phyloP scores from a whole-genome alignment of 2,888 invertebrate genomes.

The Plagodis dolabraria region DNA sequence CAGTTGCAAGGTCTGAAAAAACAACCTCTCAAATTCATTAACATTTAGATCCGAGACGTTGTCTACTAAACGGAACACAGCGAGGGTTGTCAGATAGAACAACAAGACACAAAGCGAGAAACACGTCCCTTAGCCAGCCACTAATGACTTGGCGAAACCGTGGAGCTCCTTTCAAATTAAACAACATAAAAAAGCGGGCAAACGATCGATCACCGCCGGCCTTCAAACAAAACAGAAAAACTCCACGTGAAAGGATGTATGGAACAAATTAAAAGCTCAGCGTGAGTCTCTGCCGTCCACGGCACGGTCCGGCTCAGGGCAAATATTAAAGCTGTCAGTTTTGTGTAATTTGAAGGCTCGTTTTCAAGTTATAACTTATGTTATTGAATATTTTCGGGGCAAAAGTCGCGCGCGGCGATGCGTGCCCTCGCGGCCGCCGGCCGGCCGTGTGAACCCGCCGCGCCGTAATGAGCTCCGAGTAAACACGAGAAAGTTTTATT shows the following conservation, averaged over 20 bases:
- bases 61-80: constrained; percentile 44
- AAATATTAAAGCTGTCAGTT: constrained; percentile 83
- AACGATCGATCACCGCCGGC: constrained; percentile 78
- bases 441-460: constrained; percentile 60
- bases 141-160: constrained; percentile 82
- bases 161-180: constrained; percentile 77
- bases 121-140: constrained; percentile 45
- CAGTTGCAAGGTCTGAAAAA: constrained; percentile 5
- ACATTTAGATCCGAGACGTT: constrained; percentile 37
- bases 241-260: constrained; percentile 77
- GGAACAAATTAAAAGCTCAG: constrained; percentile 84
- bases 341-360: constrained; percentile 80
- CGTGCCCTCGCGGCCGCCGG: constrained; percentile 48
- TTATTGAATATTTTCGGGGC: constrained; percentile 78
- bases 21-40: constrained; percentile 11
- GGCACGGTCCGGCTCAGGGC: constrained; percentile 61
- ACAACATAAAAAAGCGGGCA: constrained; percentile 79
- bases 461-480: constrained; percentile 58
- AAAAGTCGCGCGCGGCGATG: constrained; percentile 45
- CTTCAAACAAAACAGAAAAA: constrained; percentile 79
- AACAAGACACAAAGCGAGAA: constrained; percentile 59
- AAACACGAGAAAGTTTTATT: constrained; percentile 60
- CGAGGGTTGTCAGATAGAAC: constrained; percentile 59
- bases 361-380: constrained; percentile 79
- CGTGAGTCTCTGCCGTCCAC: constrained; percentile 71